These are phyloP conservation scores for Potorous gilbertii DNA, from an alignment of 2,797 vertebrate species.

Conservation along the genomic window DNA sequence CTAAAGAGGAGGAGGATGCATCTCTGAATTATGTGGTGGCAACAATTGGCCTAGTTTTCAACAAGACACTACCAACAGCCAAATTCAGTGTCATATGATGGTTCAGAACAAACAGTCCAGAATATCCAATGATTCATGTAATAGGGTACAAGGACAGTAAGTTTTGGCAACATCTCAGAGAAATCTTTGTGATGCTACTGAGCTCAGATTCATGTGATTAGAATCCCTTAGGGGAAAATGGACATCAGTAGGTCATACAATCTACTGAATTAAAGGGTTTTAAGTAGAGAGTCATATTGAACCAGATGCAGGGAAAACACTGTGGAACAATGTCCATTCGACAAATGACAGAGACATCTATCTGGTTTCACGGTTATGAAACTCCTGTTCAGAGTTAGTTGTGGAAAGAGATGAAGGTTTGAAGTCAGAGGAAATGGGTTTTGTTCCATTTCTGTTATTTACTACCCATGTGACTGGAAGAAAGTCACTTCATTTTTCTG, in stretches of 20 bases:
- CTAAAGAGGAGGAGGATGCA: neutral
- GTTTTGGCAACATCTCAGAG: neutral
- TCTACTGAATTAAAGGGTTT: neutral
- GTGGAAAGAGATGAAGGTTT: neutral
- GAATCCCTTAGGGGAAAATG: neutral
- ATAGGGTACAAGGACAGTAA: neutral
- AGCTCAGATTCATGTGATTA: neutral
- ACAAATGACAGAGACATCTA: neutral
- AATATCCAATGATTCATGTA: neutral
- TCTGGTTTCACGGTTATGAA: neutral
- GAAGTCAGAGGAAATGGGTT: constrained; percentile 1
- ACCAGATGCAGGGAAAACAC: neutral
- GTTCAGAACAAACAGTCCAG: neutral
- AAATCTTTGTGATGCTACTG: neutral
- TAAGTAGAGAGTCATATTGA: neutral
- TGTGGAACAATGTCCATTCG: neutral
- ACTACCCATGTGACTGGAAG: neutral
- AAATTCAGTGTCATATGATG: neutral
- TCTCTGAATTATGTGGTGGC: neutral
- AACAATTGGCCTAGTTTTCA: neutral
- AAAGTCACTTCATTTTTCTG: neutral
- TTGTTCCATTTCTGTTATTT: neutral
- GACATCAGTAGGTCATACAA: neutral
- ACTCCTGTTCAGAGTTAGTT: neutral
- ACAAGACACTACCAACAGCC: neutral